Evolutionary conservation across 2,113 vertebrate genomes (phyloP).

Genomic region (Mola mola): DNA sequence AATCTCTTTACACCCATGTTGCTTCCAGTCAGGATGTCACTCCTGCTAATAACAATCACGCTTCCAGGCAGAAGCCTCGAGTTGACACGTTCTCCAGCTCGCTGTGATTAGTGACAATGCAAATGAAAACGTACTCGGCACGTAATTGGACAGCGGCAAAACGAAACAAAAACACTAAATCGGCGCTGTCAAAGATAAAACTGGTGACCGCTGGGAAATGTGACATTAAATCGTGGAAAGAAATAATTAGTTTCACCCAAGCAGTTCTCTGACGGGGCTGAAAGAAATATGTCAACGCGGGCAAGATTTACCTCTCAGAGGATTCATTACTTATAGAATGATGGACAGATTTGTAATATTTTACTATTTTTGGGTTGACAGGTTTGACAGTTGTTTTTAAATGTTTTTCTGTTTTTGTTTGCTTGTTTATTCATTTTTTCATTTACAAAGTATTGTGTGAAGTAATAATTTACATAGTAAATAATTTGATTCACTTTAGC

Average conservation of each 20-base stretch:
- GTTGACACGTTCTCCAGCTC: conserved; percentile 23
- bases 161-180: too few species aligned
- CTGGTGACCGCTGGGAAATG: conserved; percentile 39
- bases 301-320: too few species aligned
- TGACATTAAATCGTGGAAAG: conserved; percentile 45
- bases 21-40: conserved; percentile 14
- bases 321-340: too few species aligned
- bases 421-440: too few species aligned
- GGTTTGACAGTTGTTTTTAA: too few species aligned
- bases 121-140: conserved; percentile 45
- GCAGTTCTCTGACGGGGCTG: conserved; percentile 8
- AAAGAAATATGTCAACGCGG: too few species aligned
- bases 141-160: conserved; percentile 42
- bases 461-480: too few species aligned
- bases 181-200: conserved; percentile 47
- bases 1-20: conserved; percentile 32
- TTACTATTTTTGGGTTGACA: too few species aligned
- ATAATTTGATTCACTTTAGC: too few species aligned
- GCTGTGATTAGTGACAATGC: conserved; percentile 44
- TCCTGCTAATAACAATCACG: conserved; percentile 43
- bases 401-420: too few species aligned
- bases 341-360: too few species aligned
- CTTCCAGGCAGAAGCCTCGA: conserved; percentile 10
- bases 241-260: conserved; percentile 47
- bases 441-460: too few species aligned